Base-by-base conservation (phyloP, 2,113 vertebrate genomes). In the Ellobius talpinus region DNA sequence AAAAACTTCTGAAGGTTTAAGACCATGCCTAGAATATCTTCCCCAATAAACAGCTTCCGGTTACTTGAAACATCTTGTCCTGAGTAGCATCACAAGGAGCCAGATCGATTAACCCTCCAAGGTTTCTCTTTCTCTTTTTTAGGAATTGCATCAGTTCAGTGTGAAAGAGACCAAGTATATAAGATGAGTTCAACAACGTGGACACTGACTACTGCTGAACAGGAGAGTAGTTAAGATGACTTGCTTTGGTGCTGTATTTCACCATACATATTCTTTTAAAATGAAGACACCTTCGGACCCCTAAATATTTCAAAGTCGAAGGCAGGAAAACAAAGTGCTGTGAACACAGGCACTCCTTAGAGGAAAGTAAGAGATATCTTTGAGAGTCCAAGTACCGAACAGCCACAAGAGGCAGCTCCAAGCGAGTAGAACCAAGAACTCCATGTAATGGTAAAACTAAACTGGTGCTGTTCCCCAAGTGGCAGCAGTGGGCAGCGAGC, bases 1-100 rank as follows among this genome's bases (percentile, higher is more conserved):
- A 70, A 82, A 95, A 95, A 63, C 29, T 93, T 89, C 39, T 68
- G 66, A 91, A 68, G 52, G 70, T 76, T 58, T 96, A 68, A 89
- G 36, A 58, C 79, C 61, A 58, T 31, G 66, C 61, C 21, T 89
- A 61, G 33, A 95, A 85, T 65, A 68, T 13, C 73, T 50, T n/a
- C 45, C n/a, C 88, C 50, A 1, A 86, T 47, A 89, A 72, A 95
- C 45, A 74, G 50, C 36, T 92, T 79, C 55, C 7, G 14, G 42
- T 77, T 88, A 36, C 58, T 16, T 81, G 16, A 85, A 82, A 16
- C 7, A 55, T 66, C 26, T 55, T 68, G 29, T 68, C 58, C 36
- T 50, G 55, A 74, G 91, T 24, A 89, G 47, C 50, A 55, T 55
- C 72, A 81, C 5, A 76, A 21, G 29, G 8, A 89, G 55, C 7